Percentiles rank a stretch among this genome's conserved stretches.
Evolutionary conservation across 1,140 invertebrate species (phyloP).

Genomic region (Apis florea): DNA sequence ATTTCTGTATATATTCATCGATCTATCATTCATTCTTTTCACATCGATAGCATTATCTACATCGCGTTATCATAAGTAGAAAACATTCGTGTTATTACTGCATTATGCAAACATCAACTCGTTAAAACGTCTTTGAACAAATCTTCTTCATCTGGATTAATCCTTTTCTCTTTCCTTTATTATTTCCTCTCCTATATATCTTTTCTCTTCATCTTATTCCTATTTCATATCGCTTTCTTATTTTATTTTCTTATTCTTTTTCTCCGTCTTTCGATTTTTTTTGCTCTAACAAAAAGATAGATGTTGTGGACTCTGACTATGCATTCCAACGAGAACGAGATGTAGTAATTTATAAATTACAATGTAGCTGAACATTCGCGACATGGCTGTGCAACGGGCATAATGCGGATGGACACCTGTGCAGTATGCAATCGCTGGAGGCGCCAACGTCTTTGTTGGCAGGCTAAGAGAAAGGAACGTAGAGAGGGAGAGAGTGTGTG

Average conservation of each 20-base stretch:
- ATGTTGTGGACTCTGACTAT: background rate
- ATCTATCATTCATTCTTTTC: background rate
- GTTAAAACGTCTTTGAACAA: too few relatives aligned
- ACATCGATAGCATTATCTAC: background rate
- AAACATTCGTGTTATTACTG: conserved; percentile 32
- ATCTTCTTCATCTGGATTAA: too few relatives aligned
- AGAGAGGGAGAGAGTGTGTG: background rate
- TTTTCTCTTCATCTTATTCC: too few relatives aligned
- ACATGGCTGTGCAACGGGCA: conserved; percentile 60
- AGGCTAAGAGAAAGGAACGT: conserved; percentile 21
- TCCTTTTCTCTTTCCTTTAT: background rate
- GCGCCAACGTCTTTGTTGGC: conserved; percentile 55
- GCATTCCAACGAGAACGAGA: conserved; percentile 1
- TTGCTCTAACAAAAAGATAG: background rate
- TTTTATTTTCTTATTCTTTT: background rate
- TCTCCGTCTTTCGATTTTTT: background rate
- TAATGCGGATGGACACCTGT: conserved; percentile 74
- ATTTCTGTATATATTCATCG: conserved; percentile 5
- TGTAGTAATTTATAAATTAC: conserved; percentile 73
- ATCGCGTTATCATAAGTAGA: conserved; percentile 47
- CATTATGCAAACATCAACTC: conserved; percentile 30
- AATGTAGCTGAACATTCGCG: conserved; percentile 70
- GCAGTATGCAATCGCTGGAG: conserved; percentile 68
- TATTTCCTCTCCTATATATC: too few relatives aligned
- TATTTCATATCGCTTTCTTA: background rate